Evolutionary conservation across 2,888 invertebrate genomes (phyloP), one percentile per base, ranked within the genome.

Genomic region (Polyommatus icarus): DNA sequence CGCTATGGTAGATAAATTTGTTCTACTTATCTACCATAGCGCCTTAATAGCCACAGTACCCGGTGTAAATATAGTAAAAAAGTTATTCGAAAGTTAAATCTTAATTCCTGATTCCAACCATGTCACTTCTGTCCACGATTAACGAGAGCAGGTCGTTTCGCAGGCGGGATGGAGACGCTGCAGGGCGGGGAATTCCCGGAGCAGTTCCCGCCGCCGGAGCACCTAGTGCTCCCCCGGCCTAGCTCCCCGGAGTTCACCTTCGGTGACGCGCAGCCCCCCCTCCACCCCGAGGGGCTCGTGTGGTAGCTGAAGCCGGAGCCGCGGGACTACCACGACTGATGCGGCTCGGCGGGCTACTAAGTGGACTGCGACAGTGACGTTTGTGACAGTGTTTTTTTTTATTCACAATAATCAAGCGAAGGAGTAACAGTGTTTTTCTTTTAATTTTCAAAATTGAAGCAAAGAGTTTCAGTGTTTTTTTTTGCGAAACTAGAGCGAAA

Each of bases 121-220:
- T 8, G 4, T 61, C 4, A 61, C 24, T n/a, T 59, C 18, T 59
- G 24, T 5, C 29, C 29, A 67, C 5, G 67, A 15, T 20, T 90
- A 93, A 93, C 96, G 86, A 95, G 96, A 95, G 96, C 96, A 89
- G 96, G 96, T 90, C 97, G 97, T 90, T 97, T 97, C 89, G 96
- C 96, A 87, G 96, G 96, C 81, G 95, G 95, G 82, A 97, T 97
- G 90, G 96, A 93, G 88, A 85, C 90, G 85, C 87, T 93, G 81
- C 91, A 90, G 6, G 94, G 93, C 82, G 92, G 93, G 83, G 94
- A 93, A 84, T 93, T 93, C 83, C 93, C 93, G 20, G 94, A 94
- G 76, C 94, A 93, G 87, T 96, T 94, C 91, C 95, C 95, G 77
- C 95, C 95, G 10, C 95, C 96, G 2, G 96, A 96, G 83, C 95